Evolutionary conservation across 2,113 vertebrate species (phyloP), one percentile per base, ranked within the genome.

Genomic region (Tetrao urogallus): DNA sequence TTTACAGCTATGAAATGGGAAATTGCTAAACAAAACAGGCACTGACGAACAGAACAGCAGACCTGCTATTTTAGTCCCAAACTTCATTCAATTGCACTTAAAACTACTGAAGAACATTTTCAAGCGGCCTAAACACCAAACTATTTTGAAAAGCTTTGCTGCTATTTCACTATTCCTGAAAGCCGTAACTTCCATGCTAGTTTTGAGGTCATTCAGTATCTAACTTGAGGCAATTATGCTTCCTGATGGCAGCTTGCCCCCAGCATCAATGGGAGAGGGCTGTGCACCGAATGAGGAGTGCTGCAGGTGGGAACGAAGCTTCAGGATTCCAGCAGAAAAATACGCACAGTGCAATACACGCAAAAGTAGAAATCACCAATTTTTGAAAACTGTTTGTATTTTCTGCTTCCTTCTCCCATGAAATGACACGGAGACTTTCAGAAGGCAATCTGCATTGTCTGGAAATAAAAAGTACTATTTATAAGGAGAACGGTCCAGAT

Each of bases 31-130:
- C 69, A 67, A 83, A 93, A 91, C 42, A 92, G 76, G 61, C 71
- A 86, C 2, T 69, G 48, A 69, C 56, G 60, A 80, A 60, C 60
- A 77, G 43, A 87, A 74, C 4, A 88, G 66, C 77, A 89, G 45
- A 96, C 94, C 96, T 96, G 90, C 95, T 96, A 97, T 95, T 97
- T 95, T 94, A 94, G 88, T 93, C 82, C 90, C 96, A 90, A 85
- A 91, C 95, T 96, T 89, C 90, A 96, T 93, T 93, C 88, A 92
- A 88, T 92, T 97, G 91, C 86, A 82, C 78, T 96, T 96, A 96
- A 97, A 97, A 90, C 89, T 65, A 77, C n/a, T 52, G 40, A 86
- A 90, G 65, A 89, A 84, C n/a, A 85, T 74, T 78, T 61, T 67
- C 72, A 14, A 66, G 18, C 32, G 10, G 65, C 11, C 54, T 43